A percentile compares a stretch with the other conserved stretches of the same genome.
These are phyloP conservation scores for Laticauda colubrina DNA, from an alignment of 2,113 vertebrate genomes.

Conservation along the genomic window DNA sequence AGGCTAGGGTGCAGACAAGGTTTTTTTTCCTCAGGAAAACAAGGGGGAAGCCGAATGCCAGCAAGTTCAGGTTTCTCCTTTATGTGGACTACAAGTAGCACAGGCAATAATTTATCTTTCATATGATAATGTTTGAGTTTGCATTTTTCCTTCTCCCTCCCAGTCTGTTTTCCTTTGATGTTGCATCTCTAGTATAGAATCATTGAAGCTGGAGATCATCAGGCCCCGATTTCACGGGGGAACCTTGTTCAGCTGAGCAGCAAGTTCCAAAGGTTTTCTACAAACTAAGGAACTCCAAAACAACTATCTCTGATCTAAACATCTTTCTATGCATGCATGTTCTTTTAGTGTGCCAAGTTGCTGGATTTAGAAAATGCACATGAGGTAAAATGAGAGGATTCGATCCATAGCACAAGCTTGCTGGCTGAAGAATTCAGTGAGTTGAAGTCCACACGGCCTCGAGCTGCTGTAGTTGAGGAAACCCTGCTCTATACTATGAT, in stretches of 20 bases:
- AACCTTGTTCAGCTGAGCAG: not conserved
- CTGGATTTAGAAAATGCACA: not conserved
- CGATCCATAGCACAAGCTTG: no score
- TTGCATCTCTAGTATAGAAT: not conserved
- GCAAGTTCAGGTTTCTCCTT: not conserved
- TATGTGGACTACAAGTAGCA: not conserved
- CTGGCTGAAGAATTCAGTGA: no score
- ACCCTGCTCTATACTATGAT: no score
- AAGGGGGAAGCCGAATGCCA: not conserved
- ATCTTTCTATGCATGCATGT: not conserved
- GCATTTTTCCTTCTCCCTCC: not conserved
- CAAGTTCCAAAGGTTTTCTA: not conserved
- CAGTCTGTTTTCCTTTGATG: not conserved
- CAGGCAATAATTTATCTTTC: not conserved
- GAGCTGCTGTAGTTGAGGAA: no score
- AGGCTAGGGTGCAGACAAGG: not conserved
- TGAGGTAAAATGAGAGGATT: not conserved
- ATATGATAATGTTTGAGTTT: not conserved
- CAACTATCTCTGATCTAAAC: not conserved
- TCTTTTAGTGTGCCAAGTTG: not conserved
- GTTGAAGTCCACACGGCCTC: no score
- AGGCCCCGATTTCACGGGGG: not conserved
- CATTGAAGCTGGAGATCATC: not conserved
- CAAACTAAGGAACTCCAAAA: not conserved
- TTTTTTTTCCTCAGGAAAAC: not conserved